Evolutionary conservation across 2,113 vertebrate species (phyloP).

Genomic region (Phylloscopus whistleri): DNA sequence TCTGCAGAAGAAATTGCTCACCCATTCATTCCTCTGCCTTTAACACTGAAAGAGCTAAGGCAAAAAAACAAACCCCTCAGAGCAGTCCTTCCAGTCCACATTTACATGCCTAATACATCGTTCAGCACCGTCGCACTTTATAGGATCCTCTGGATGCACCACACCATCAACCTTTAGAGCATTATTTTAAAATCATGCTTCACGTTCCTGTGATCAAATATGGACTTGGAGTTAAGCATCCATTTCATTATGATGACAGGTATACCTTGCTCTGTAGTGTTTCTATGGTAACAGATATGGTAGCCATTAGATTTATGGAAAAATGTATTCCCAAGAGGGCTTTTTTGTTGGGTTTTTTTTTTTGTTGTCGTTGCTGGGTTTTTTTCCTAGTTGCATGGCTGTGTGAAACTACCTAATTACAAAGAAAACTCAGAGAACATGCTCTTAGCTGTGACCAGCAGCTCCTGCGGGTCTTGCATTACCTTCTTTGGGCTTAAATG

Average conservation of each 20-base stretch:
- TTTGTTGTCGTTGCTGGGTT: neutral
- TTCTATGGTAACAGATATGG: neutral
- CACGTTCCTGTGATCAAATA: neutral
- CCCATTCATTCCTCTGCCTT: neutral
- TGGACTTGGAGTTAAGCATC: neutral
- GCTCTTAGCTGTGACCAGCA: neutral
- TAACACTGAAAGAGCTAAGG: neutral
- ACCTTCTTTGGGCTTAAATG: neutral
- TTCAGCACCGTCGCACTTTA: neutral
- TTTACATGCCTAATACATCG: neutral
- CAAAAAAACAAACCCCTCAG: neutral
- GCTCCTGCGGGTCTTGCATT: neutral
- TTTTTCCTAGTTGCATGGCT: neutral
- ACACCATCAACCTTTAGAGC: neutral
- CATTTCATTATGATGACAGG: neutral
- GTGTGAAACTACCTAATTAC: neutral
- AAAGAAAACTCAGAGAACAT: neutral
- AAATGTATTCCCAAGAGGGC: neutral
- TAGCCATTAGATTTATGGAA: neutral
- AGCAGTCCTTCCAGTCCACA: neutral
- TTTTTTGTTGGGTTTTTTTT: neutral
- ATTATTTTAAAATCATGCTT: slow-evolving; percentile 14
- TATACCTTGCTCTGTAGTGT: neutral
- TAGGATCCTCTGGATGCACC: neutral
- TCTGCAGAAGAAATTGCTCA: neutral